Evolutionary conservation across 2,888 invertebrate species (phyloP).

Genomic region (Cantharis flavilabris): DNA sequence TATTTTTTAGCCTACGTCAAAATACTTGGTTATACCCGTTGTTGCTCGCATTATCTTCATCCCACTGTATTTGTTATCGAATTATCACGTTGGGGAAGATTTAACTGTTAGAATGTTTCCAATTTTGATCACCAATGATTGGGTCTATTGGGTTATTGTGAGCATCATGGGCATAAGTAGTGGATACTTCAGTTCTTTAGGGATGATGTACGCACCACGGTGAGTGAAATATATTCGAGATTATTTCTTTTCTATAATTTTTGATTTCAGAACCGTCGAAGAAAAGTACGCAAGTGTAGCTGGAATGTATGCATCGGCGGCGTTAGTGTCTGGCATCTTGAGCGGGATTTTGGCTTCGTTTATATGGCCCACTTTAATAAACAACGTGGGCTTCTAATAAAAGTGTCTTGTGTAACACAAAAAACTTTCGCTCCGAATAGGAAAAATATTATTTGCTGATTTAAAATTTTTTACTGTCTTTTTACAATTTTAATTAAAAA

Average conservation of each 20-base stretch:
- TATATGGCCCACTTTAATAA: slow-evolving; percentile 68
- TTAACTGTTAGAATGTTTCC: slow-evolving; percentile 64
- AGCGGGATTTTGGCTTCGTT: slow-evolving; percentile 79
- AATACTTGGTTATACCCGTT: slow-evolving; percentile 74
- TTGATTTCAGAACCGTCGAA: slow-evolving; percentile 71
- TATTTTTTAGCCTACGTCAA: slow-evolving; percentile 73
- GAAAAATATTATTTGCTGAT: slow-evolving; percentile 7
- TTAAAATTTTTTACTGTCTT: slow-evolving; percentile 5
- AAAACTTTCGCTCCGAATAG: slow-evolving; percentile 42
- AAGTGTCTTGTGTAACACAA: slow-evolving; percentile 56
- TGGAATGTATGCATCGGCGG: slow-evolving; percentile 96
- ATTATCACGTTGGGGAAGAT: slow-evolving; percentile 69
- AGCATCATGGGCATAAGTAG: slow-evolving; percentile 82
- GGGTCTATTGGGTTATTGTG: slow-evolving; percentile 77
- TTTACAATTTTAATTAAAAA: not conserved
- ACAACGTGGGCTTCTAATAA: slow-evolving; percentile 53
- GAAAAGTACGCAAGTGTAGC: slow-evolving; percentile 82
- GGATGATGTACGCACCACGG: slow-evolving; percentile 93
- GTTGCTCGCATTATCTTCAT: slow-evolving; percentile 77
- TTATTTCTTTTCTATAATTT: too few species aligned
- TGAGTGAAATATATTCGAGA: slow-evolving; percentile 55
- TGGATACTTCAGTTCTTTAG: slow-evolving; percentile 90
- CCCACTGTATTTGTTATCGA: slow-evolving; percentile 90
- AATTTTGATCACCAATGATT: slow-evolving; percentile 79
- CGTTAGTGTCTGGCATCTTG: slow-evolving; percentile 87